These are phyloP conservation scores for Neomonachus schauinslandi DNA, from an alignment of 2,113 vertebrate genomes.

Conservation along the genomic window DNA sequence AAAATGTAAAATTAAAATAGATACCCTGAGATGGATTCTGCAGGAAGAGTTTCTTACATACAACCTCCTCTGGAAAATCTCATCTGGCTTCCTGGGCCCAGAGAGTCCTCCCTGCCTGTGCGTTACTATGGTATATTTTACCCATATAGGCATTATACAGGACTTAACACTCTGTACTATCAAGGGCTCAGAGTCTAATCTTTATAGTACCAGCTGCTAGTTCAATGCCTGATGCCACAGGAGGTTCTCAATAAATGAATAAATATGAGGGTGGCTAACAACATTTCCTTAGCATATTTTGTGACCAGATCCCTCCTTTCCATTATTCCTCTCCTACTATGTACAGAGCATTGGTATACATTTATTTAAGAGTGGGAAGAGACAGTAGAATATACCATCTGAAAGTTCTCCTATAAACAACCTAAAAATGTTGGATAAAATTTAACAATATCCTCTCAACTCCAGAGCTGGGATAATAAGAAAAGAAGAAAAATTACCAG, in stretches of 20 bases:
- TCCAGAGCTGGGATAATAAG: not conserved
- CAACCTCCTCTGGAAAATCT: not conserved
- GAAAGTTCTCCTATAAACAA: not conserved
- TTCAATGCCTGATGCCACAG: not conserved
- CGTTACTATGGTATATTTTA: not conserved
- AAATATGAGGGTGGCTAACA: not conserved
- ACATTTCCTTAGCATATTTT: not conserved
- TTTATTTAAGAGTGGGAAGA: not conserved
- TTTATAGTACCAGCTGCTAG: not conserved
- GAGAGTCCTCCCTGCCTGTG: not conserved
- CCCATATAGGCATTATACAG: not conserved
- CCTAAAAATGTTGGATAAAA: not conserved
- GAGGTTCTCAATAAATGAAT: not conserved
- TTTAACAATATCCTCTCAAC: not conserved
- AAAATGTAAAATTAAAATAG: conserved; percentile 3
- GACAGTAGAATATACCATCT: not conserved
- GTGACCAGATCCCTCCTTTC: not conserved
- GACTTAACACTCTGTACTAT: not conserved
- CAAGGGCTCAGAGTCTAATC: not conserved
- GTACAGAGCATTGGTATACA: not conserved
- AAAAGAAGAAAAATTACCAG: not conserved
- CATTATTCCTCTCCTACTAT: not conserved
- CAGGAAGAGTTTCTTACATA: not conserved
- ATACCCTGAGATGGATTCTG: not conserved
- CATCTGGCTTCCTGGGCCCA: not conserved